Conservation (phyloP, 2,888 invertebrate genomes). For the Amorpha juglandis region DNA sequence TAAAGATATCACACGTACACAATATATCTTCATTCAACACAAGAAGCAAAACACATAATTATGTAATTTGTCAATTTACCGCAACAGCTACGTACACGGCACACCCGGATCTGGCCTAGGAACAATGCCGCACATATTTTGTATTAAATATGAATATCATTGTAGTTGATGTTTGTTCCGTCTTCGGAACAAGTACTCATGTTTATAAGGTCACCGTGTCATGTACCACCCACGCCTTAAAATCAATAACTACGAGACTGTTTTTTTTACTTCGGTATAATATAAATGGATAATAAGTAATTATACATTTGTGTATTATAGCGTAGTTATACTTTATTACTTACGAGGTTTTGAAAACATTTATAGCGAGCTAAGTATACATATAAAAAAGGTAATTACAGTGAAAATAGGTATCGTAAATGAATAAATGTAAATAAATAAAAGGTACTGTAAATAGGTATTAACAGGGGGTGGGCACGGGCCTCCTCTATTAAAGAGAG, state of each 20-base stretch:
- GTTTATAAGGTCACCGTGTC: conserved; percentile 25
- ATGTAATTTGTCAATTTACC: conserved; percentile 13
- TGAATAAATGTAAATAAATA: no score
- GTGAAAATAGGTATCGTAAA: no score
- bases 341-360: no score
- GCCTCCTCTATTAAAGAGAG: no score
- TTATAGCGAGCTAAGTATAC: no score
- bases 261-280: background rate
- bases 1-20: background rate
- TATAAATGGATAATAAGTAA: background rate
- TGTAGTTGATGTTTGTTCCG: conserved; percentile 22
- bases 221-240: conserved; percentile 3
- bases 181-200: conserved; percentile 17
- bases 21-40: background rate
- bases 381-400: no score
- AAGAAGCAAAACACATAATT: conserved; percentile 7
- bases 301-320: background rate
- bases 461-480: no score
- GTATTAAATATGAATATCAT: conserved; percentile 15
- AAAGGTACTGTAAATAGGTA: no score
- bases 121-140: conserved; percentile 15
- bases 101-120: conserved; percentile 9
- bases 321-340: background rate
- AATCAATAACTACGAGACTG: background rate
- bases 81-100: background rate